Conservation (phyloP, 2,888 invertebrate species). For the Liodrosophila aerea region DNA sequence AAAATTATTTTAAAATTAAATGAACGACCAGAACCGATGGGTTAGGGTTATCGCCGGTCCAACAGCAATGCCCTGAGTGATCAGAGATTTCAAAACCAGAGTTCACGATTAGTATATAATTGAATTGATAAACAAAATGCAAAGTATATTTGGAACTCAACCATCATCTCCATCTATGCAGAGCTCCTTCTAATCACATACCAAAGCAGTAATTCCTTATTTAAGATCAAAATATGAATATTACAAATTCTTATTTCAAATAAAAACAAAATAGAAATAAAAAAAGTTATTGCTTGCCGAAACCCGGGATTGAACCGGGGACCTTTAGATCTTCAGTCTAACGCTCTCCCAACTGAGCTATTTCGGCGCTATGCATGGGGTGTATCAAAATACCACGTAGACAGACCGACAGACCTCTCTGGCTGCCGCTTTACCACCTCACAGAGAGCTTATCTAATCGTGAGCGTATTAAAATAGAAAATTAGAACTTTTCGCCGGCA, state of each 20-base stretch:
- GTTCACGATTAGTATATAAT: too few relatives aligned
- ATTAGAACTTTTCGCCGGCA: slow-evolving; percentile 54
- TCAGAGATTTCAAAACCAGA: too few relatives aligned
- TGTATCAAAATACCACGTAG: slow-evolving; percentile 4
- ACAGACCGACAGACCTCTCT: background rate
- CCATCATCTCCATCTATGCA: too few relatives aligned
- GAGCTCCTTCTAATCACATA: too few relatives aligned
- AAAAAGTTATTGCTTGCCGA: slow-evolving; percentile 43
- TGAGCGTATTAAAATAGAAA: slow-evolving; percentile 34
- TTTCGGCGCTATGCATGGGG: slow-evolving; percentile 61
- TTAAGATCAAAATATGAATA: too few relatives aligned
- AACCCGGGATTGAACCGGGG: slow-evolving; percentile 81
- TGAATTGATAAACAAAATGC: too few relatives aligned
- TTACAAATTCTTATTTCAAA: slow-evolving; percentile 1
- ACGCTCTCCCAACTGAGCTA: slow-evolving; percentile 82
- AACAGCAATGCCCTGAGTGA: too few relatives aligned
- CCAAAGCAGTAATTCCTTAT: too few relatives aligned
- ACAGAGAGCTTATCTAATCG: slow-evolving; percentile 81
- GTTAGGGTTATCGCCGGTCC: too few relatives aligned
- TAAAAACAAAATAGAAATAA: slow-evolving; percentile 1
- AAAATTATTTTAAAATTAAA: too few relatives aligned
- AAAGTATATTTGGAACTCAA: too few relatives aligned
- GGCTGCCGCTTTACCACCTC: background rate
- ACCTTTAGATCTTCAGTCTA: slow-evolving; percentile 82
- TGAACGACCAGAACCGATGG: too few relatives aligned